Base-by-base conservation (phyloP, 2,113 vertebrate genomes). In the Zosterops japonicus region DNA sequence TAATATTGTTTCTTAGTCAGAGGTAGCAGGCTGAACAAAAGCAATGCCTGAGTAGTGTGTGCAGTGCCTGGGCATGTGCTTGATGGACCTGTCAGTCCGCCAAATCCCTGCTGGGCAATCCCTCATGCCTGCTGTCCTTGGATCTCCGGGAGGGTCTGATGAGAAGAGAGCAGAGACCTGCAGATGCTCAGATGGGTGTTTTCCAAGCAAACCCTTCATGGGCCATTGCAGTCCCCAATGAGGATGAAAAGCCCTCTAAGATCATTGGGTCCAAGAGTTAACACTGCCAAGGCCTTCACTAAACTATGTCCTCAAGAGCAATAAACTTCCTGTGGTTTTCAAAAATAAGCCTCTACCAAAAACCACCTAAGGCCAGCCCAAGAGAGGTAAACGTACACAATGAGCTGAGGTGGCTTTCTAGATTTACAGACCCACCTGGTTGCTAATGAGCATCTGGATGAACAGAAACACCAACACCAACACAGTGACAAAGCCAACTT, bases 401-500 rank as follows among this genome's bases (percentile, higher is more conserved):
- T 3, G 3, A 71, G 13, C 39, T 12, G 8, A 23, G 16, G 10
- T 9, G 44, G 9, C 17, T 52, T 77, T 47, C 49, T 24, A 46
- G 21, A 12, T n/a, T 42, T 47, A 18, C 23, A 36, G 17, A 14
- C 46, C 57, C 46, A 8, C 8, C 11, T 17, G 17, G 39, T 12
- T 19, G 4, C 4, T 7, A 31, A 23, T 7, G 8, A 63, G 14
- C 0, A 0, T 19, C 24, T 47, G 16, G 44, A 33, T 9, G 24
- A 87, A 24, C 22, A 33, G 41, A 5, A 8, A n/a, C 28, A 33
- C 29, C 21, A 20, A 24, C 25, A 12, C 31, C 15, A 13, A 16
- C 13, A 60, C 6, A 9, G 19, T 1, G 8, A 20, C 19, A 79
- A 49, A 25, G 20, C 8, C 4, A 4, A 12, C 4, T 33, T 63